Base-by-base conservation (phyloP, 2,888 invertebrate genomes). In the Copidosoma aretas region DNA sequence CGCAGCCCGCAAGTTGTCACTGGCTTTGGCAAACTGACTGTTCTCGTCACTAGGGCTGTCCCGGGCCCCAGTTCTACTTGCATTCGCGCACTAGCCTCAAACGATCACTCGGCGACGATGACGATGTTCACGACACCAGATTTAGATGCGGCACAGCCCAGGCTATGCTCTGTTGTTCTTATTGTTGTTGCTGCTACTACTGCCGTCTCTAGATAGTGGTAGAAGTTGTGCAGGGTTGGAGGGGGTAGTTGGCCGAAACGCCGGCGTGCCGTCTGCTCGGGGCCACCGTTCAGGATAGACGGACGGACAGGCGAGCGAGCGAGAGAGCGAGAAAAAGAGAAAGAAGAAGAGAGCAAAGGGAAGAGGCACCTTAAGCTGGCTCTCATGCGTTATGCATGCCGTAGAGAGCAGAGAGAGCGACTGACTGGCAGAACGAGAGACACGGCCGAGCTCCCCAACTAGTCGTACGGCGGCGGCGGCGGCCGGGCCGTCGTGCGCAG, bases 361-460 rank as follows among this genome's bases (percentile, higher is more conserved):
- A 8, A 32, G 32, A 8, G 8, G 8, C 8, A 32, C 8, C 32
- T 32, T 32, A 8, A 32, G 32, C 32, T 75, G 59, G 81, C 84
- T 85, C 86, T 88, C 87, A 88, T 88, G 88, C 87, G 88, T 88
- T 86, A 86, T 86, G 87, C 86, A 87, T 87, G 86, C 85, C 84
- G 84, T 83, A 82, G 81, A 81, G 60, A 61, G 65, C 69, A 54
- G 62, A 85, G 86, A 86, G 86, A 86, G 86, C 86, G 85, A 86
- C 86, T 83, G 82, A 82, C 82, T 82, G 85, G 86, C 80, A 8
- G 32, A 5, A 32, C 32, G 32, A 8, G 32, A 32, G 3, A 32
- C 32, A 32, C 32, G 32, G 8, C 32, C 32, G 32, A 32, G 32
- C 32, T 32, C 32, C 32, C 32, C 32, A 32, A 8, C 32, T 32